These are phyloP conservation scores for Numenius arquata DNA, from an alignment of 2,113 vertebrate genomes.

Conservation along the genomic window DNA sequence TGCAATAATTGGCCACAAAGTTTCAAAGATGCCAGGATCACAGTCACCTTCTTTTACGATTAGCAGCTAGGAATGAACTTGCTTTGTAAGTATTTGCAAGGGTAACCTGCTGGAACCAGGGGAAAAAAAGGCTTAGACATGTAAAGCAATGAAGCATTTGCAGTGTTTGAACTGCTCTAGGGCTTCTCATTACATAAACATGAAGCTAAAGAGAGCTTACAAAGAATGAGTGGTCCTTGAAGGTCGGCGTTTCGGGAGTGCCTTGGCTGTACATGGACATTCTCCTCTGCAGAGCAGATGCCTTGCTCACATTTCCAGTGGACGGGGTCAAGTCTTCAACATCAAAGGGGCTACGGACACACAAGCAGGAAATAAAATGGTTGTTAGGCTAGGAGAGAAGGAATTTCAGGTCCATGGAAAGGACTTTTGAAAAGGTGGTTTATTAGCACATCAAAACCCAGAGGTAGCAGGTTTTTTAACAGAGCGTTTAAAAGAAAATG, in stretches of 20 bases:
- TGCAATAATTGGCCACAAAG: neutral
- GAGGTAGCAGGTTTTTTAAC: conserved; percentile 2
- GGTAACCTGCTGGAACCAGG: neutral
- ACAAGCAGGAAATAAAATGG: neutral
- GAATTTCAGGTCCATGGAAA: neutral
- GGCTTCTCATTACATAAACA: neutral
- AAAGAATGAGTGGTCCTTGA: conserved; percentile 93
- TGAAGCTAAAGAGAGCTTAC: conserved; percentile 78
- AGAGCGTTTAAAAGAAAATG: neutral
- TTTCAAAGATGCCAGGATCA: neutral
- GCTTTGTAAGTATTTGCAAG: neutral
- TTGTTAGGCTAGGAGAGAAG: neutral
- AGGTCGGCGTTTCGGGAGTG: conserved; percentile 93
- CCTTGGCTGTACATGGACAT: conserved; percentile 97
- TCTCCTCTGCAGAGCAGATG: conserved; percentile 89
- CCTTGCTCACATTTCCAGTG: conserved; percentile 86
- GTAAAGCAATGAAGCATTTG: neutral
- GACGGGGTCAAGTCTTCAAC: conserved; percentile 92
- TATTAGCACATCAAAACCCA: conserved; percentile 42
- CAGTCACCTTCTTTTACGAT: neutral
- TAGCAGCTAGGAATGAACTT: neutral
- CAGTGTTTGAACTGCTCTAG: neutral
- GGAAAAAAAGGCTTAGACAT: neutral
- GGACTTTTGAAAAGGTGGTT: neutral
- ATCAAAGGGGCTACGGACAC: conserved; percentile 87